phyloP scores from a whole-genome alignment of 1,140 invertebrate species.

The Diachasmimorpha longicaudata region DNA sequence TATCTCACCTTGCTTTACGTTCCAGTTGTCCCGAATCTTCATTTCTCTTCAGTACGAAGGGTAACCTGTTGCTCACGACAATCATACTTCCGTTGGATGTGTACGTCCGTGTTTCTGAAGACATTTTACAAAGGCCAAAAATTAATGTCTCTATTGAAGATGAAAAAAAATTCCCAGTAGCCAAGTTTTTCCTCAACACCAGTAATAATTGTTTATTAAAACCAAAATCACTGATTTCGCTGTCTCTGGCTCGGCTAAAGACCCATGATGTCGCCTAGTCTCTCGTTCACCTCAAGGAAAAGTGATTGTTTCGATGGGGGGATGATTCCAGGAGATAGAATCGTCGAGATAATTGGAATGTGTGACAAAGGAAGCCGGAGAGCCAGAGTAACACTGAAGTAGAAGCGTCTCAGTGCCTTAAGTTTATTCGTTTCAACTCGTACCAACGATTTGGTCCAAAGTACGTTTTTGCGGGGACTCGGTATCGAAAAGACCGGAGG shows the following conservation, averaged over 20 bases:
- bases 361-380: not conserved
- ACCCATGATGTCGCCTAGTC: constrained; percentile 20
- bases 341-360: not conserved
- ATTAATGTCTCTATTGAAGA: not conserved
- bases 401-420: constrained; percentile 38
- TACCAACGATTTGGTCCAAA: constrained; percentile 57
- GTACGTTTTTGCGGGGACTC: constrained; percentile 48
- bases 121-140: constrained; percentile 33
- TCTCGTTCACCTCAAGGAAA: not conserved
- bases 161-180: not conserved
- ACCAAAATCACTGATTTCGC: not conserved
- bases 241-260: constrained; percentile 14
- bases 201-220: not conserved
- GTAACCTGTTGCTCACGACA: constrained; percentile 87
- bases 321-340: not conserved
- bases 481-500: constrained; percentile 38
- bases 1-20: constrained; percentile 80
- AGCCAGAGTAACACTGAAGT: constrained; percentile 53
- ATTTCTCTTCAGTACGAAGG: constrained; percentile 82
- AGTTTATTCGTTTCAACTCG: constrained; percentile 54
- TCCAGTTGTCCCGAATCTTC: constrained; percentile 73
- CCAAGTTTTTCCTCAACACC: not conserved
- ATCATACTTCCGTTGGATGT: constrained; percentile 76
- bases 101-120: constrained; percentile 54
- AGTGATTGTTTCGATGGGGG: not conserved